phyloP scores from a whole-genome alignment of 2,113 vertebrate species.

The Entelurus aequoreus region DNA sequence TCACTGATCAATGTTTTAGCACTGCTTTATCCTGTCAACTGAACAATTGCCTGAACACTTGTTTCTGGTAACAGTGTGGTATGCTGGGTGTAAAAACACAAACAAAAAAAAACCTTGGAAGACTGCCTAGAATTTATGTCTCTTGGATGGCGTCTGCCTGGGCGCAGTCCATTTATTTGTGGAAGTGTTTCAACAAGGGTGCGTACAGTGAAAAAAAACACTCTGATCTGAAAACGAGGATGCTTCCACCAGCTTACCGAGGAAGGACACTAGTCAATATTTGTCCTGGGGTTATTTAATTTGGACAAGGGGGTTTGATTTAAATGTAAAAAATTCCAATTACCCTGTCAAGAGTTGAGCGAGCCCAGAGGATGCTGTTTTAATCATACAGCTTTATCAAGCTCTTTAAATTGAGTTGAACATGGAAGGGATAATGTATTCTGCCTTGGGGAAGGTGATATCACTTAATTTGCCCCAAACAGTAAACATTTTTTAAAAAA shows the following conservation, averaged over 20 bases:
- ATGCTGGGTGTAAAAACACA: conserved; percentile 27
- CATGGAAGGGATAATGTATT: conserved; percentile 60
- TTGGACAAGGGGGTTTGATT: conserved; percentile 64
- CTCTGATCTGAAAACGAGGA: conserved; percentile 53
- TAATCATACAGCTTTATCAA: conserved; percentile 70
- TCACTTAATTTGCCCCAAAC: conserved; percentile 61
- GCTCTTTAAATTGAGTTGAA: conserved; percentile 68
- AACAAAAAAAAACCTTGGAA: conserved; percentile 36
- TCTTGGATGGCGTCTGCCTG: conserved; percentile 40
- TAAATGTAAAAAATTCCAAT: conserved; percentile 68
- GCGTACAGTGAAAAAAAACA: conserved; percentile 41
- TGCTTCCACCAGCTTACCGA: conserved; percentile 48
- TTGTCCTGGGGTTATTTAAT: conserved; percentile 65
- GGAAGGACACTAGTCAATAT: conserved; percentile 66
- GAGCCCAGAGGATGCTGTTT: conserved; percentile 61
- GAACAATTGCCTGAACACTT: conserved; percentile 49
- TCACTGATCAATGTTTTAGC: conserved; percentile 62
- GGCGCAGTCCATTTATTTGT: conserved; percentile 48
- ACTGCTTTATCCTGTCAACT: conserved; percentile 59
- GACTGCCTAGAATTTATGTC: conserved; percentile 51
- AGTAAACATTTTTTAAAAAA: conserved; percentile 59
- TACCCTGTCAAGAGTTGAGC: conserved; percentile 67
- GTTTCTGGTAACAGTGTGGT: conserved; percentile 45
- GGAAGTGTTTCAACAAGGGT: conserved; percentile 35
- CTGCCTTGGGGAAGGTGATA: conserved; percentile 62